Evolutionary conservation across 2,888 invertebrate genomes (phyloP), one percentile per base, ranked within the genome.

Genomic region (Leucoma salicis): DNA sequence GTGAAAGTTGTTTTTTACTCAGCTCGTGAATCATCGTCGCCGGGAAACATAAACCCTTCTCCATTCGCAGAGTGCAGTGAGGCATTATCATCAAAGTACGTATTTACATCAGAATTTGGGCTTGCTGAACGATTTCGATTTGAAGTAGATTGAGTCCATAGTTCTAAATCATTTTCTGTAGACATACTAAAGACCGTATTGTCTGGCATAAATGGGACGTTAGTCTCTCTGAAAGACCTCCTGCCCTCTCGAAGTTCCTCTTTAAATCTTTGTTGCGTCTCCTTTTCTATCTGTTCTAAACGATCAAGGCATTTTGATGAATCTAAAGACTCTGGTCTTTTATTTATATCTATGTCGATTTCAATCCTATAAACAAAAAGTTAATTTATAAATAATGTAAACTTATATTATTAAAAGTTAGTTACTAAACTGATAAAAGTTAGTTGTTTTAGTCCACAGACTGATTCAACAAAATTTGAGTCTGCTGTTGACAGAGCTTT

Each of bases 211-310:
- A 29, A 6, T 13, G 29, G 3, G 3, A 2, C 12, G 29, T 8
- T 3, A 37, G 15, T 12, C 24, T 42, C 44, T 6, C 14, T 31
- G 14, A 31, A 40, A n/a, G 28, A n/a, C 11, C 31, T n/a, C 7
- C 35, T 39, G 11, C 41, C 50, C 13, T 42, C 39, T 10, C 31
- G n/a, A 11, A 55, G 42, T 35, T 66, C 72, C 14, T 63, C 56
- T 39, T 71, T 71, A 5, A 78, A 57, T n/a, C 88, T 69, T 27
- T 79, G 76, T 31, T 53, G 66, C 0, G 88, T 89, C 53, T 87
- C 88, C 24, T 62, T 79, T 53, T 89, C 88, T 31, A 89, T 89
- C 58, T 69, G 70, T 42, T 89, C 88, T 29, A 89, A 63, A 3
- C 83, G 76, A 14, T 87, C 85, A n/a, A 89, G 71, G 1, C 78